Evolutionary conservation across 2,888 invertebrate species (phyloP).

Genomic region (Lamproptera curius): DNA sequence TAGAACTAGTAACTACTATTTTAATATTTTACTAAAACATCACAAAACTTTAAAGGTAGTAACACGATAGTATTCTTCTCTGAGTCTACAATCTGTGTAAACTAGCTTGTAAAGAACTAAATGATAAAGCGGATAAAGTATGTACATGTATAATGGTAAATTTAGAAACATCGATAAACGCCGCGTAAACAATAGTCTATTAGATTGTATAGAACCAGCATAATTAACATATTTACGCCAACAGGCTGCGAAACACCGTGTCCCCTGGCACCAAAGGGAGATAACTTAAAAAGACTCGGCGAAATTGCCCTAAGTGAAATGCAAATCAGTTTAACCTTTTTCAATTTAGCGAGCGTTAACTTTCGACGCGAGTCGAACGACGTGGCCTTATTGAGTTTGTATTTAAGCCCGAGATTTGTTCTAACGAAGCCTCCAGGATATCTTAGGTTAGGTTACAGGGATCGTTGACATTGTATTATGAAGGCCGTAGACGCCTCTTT

Average conservation of each 20-base stretch:
- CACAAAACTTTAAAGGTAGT: too few species aligned
- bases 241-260: constrained; percentile 35
- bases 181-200: constrained; percentile 8
- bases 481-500: too few species aligned
- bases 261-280: constrained; percentile 16
- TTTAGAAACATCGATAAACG: too few species aligned
- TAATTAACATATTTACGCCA: constrained; percentile 18
- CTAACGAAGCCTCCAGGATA: constrained; percentile 52
- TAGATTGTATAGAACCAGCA: constrained; percentile 17
- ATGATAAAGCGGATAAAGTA: too few species aligned
- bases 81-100: too few species aligned
- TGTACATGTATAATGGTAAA: too few species aligned
- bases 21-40: too few species aligned
- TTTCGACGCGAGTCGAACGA: constrained; percentile 49
- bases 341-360: constrained; percentile 59
- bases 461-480: too few species aligned
- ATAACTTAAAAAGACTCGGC: constrained; percentile 27
- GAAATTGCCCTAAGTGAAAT: constrained; percentile 43
- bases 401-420: constrained; percentile 65
- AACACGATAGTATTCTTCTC: too few species aligned
- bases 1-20: neutral
- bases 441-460: neutral
- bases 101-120: too few species aligned
- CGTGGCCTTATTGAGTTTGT: constrained; percentile 61
- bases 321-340: constrained; percentile 63